phyloP scores from a whole-genome alignment of 2,888 invertebrate genomes.

The Oxystoma pomonae region DNA sequence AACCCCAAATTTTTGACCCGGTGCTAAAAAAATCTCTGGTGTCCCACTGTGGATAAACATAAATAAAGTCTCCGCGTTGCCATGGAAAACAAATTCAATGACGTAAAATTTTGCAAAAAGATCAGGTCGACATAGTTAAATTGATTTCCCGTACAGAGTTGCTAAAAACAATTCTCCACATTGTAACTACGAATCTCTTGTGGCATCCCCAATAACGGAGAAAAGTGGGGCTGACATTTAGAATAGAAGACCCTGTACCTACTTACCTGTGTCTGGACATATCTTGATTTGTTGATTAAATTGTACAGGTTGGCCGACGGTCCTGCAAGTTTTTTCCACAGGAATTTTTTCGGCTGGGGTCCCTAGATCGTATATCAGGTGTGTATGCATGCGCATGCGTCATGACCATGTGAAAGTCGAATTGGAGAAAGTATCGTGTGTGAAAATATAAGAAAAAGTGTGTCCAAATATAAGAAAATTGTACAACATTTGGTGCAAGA shows the following conservation, averaged over 20 bases:
- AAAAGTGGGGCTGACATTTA: too few species aligned
- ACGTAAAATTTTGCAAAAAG: too few species aligned
- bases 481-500: background rate
- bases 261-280: constrained; percentile 50
- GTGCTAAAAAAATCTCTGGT: too few species aligned
- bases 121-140: too few species aligned
- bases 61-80: too few species aligned
- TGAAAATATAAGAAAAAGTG: background rate
- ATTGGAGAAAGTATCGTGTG: background rate
- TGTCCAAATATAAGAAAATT: background rate
- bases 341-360: constrained; percentile 48
- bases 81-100: too few species aligned
- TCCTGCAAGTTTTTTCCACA: constrained; percentile 64
- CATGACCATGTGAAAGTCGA: background rate
- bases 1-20: too few species aligned
- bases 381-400: constrained; percentile 21
- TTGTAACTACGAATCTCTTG: too few species aligned
- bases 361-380: constrained; percentile 21
- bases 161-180: too few species aligned
- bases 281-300: constrained; percentile 62
- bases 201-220: too few species aligned
- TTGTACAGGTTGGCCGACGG: constrained; percentile 62
- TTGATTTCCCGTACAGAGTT: too few species aligned
- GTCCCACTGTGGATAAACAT: too few species aligned
- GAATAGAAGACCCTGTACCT: background rate